These are phyloP conservation scores for Agriopis leucophaearia DNA, from an alignment of 2,888 invertebrate species.

Conservation along the genomic window DNA sequence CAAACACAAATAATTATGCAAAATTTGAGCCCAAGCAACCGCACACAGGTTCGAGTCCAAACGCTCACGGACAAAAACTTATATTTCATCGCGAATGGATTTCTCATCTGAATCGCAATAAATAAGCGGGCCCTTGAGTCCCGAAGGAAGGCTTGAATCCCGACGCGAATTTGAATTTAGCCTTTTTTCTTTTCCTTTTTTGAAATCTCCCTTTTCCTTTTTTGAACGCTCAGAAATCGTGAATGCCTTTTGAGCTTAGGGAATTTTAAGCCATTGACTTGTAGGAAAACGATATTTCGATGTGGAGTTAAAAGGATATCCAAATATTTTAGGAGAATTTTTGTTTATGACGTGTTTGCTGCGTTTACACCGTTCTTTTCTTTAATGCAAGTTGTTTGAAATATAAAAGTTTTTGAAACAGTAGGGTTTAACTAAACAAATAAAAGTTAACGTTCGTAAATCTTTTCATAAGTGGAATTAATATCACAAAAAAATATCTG, in stretches of 20 bases:
- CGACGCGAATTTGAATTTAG: constrained; percentile 59
- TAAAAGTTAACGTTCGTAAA: not conserved
- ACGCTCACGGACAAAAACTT: constrained; percentile 47
- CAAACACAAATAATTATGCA: not conserved
- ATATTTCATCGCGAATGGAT: constrained; percentile 60
- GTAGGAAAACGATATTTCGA: constrained; percentile 40
- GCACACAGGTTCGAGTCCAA: constrained; percentile 11
- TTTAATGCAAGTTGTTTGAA: constrained; percentile 6
- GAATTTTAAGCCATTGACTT: constrained; percentile 46
- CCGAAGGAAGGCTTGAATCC: constrained; percentile 57
- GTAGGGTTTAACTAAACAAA: not conserved
- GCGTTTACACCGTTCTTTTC: not conserved
- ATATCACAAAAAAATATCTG: too few species aligned
- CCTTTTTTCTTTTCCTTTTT: constrained; percentile 46
- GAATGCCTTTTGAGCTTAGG: constrained; percentile 51
- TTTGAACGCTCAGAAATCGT: constrained; percentile 43
- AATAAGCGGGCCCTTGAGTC: constrained; percentile 60
- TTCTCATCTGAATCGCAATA: constrained; percentile 66
- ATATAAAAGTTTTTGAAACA: not conserved
- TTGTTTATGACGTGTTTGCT: constrained; percentile 17
- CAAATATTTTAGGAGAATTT: constrained; percentile 33
- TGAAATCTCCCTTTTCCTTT: constrained; percentile 39
- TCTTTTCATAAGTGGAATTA: too few species aligned
- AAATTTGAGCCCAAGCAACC: constrained; percentile 13
- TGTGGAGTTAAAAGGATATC: constrained; percentile 32